Evolutionary conservation across 2,888 invertebrate species (phyloP), one percentile per base, ranked within the genome.

Genomic region (Heliothis peltigera): DNA sequence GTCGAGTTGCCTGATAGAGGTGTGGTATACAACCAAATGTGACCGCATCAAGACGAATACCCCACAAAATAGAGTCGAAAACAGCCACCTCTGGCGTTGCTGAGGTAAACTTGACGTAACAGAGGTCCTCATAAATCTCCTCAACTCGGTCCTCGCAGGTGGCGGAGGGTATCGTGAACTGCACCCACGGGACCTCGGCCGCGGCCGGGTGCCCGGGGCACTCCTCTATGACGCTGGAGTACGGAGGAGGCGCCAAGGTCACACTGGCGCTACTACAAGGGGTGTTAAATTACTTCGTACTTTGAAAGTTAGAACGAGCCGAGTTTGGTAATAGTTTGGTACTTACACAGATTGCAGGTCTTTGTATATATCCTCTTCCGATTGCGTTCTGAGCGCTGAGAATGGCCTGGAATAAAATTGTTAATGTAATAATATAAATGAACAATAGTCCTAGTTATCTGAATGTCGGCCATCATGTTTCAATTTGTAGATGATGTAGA

Each of bases 121-220:
- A 98, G 82, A 98, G 96, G 92, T 98, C 98, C 93, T 98, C 98
- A 91, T 98, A 98, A 85, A 98, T 97, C 93, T 97, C 97, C 90
- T 98, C 97, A 83, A 97, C 97, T 79, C 96, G 92, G 84, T 96
- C 96, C 87, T 96, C 96, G 84, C 93, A 93, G 44, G 90, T 86
- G 52, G 95, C 95, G 84, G 92, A 95, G 71, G 96, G 96, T 81
- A 96, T 96, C 71, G 96, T 96, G 92, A 96, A 96, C 90, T 96
- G 96, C 80, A 96, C 95, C 96, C 96, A 96, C 65, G 96, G 95
- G 49, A 95, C 95, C 76, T 96, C 96, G 25, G 87, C 79, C 60
- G 83, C 74, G 48, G 84, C 73, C 60, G 84, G 80, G 65, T 79
- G 79, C 58, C 83, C 86, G 58, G 83, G 81, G 52, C 79, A 80